Evolutionary conservation across 2,888 invertebrate genomes (phyloP).

Genomic region (Hypomecis punctinalis): DNA sequence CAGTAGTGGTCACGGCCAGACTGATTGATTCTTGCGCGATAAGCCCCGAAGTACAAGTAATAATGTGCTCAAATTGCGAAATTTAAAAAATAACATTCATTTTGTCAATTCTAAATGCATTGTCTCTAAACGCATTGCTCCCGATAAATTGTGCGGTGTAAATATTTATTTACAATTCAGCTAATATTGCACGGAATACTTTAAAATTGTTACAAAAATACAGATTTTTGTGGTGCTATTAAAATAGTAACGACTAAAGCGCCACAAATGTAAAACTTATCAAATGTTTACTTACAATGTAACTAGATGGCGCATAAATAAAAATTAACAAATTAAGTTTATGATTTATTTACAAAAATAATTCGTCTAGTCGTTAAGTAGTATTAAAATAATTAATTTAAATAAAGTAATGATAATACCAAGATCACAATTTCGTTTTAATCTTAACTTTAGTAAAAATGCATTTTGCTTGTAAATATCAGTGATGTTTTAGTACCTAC

Average conservation of each 20-base stretch:
- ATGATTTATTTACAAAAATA: constrained; percentile 20
- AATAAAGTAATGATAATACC: constrained; percentile 19
- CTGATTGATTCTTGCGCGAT: too few relatives aligned
- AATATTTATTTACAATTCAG: constrained; percentile 36
- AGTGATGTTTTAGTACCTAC: constrained; percentile 1
- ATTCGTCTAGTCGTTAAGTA: constrained; percentile 22
- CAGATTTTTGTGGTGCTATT: background rate
- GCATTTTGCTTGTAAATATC: constrained; percentile 10
- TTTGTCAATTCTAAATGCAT: constrained; percentile 71
- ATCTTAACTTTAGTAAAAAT: constrained; percentile 24
- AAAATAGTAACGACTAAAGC: constrained; percentile 3
- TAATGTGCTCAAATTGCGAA: too few relatives aligned
- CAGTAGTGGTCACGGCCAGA: too few relatives aligned
- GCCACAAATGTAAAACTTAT: background rate
- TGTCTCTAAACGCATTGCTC: constrained; percentile 57
- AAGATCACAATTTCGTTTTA: constrained; percentile 27
- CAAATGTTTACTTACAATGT: constrained; percentile 2
- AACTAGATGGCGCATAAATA: constrained; percentile 29
- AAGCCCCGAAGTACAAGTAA: too few relatives aligned
- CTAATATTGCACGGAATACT: constrained; percentile 49
- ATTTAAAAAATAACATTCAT: too few relatives aligned
- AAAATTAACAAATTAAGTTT: constrained; percentile 22
- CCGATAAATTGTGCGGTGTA: constrained; percentile 15
- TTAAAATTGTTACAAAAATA: constrained; percentile 19
- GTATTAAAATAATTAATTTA: constrained; percentile 14